phyloP scores from a whole-genome alignment of 2,888 invertebrate genomes.

The Melieria omissa region DNA sequence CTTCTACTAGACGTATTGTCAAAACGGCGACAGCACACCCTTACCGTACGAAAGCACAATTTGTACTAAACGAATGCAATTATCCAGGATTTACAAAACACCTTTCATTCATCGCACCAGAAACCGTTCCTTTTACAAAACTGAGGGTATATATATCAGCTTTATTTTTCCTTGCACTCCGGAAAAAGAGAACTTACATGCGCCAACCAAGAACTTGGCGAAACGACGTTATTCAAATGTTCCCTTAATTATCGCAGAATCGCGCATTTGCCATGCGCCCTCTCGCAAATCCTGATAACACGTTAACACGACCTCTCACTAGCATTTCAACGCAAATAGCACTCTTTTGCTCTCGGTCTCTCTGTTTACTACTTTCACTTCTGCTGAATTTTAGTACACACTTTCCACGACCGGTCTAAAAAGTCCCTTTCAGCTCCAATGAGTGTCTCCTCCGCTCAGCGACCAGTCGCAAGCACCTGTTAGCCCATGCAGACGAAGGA shows the following conservation, averaged over 20 bases:
- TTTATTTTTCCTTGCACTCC: too few species aligned
- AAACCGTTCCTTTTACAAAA: too few species aligned
- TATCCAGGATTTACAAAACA: slow-evolving; percentile 42
- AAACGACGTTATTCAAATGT: not conserved
- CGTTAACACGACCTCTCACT: too few species aligned
- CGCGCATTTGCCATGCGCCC: not conserved
- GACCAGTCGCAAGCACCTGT: slow-evolving; percentile 47
- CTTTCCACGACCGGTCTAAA: slow-evolving; percentile 31
- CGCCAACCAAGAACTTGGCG: too few species aligned
- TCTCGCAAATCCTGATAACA: not conserved
- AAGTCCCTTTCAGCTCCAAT: slow-evolving; percentile 14
- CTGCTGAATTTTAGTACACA: slow-evolving; percentile 3
- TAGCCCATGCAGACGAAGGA: slow-evolving; percentile 40
- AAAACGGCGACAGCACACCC: slow-evolving; percentile 54
- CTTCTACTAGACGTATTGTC: not conserved
- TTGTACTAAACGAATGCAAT: slow-evolving; percentile 61
- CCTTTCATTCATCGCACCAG: slow-evolving; percentile 12
- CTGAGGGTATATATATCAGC: too few species aligned
- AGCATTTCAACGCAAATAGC: not conserved
- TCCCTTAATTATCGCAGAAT: not conserved
- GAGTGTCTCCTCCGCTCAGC: not conserved
- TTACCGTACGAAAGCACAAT: slow-evolving; percentile 65
- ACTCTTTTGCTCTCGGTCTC: slow-evolving; percentile 1
- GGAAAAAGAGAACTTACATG: too few species aligned
- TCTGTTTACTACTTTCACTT: slow-evolving; percentile 35